Base-by-base conservation (phyloP, 1,140 invertebrate genomes). In the Ceratina japonica region DNA sequence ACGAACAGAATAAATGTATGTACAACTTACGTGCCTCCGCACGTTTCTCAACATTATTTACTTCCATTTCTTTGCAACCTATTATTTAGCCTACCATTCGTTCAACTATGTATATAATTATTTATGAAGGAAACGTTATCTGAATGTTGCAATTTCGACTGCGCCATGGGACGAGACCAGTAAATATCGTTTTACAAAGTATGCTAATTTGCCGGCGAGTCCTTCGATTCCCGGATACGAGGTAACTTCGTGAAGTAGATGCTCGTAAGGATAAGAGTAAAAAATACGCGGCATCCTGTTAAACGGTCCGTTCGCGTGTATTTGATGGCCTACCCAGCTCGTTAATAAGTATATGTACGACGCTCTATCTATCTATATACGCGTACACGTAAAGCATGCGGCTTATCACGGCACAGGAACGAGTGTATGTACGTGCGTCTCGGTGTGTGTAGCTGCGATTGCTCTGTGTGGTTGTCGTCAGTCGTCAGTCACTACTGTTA, bases 1-100 rank as follows among this genome's bases (percentile, higher is more conserved):
- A 7, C 12, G 52, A 64, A 79, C 69, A 81, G 49, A 83, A 86
- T 86, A 86, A 86, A 86, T 77, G 84, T 80, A 78, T 72, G 70
- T 61, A 61, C 37, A 61, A 77, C 73, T 81, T 86, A 64, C 73
- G 54, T 80, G 79, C 18, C 51, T 58, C 62, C 20, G 49, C 27
- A 74, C 65, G 24, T 59, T 52, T 70, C 20, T 75, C 72, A 44
- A 44, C 61, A 58, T 72, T 62, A 63, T 24, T 49, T 44, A 56
- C 20, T 20, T 52, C 79, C 68, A 24, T 13, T 56, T n/a, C 15
- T 74, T 74, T 59, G 10, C 20, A 18, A n/a, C 7, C 2, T 13
- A 16, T 64, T 74, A 51, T 18, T 61, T 2, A 31, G 27, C 54
- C n/a, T 37, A 13, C 7, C 12, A 8, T 12, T 51, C 24, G n/a